Conservation (phyloP, 1,140 invertebrate genomes). For the Lordiphosa stackelbergi region DNA sequence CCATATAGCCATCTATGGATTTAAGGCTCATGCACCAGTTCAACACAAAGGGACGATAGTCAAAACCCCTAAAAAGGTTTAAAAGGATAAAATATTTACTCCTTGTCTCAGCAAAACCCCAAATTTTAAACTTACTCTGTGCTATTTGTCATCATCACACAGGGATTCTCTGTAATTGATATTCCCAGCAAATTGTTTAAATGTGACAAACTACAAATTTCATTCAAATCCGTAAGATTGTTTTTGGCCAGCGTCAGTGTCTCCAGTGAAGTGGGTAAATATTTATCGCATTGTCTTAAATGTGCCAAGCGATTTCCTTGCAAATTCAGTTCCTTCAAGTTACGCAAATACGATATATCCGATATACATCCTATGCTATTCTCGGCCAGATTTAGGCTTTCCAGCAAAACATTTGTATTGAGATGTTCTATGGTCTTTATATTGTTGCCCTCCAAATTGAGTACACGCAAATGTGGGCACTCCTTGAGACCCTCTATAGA, state of each 20-base stretch:
- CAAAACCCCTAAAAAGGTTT: conserved; percentile 88
- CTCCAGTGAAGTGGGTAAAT: conserved; percentile 85
- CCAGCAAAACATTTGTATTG: conserved; percentile 87
- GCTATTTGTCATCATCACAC: conserved; percentile 77
- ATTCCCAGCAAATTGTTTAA: conserved; percentile 87
- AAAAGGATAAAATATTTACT: too few relatives aligned
- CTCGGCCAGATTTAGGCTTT: conserved; percentile 90
- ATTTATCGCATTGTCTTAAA: conserved; percentile 88
- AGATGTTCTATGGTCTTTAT: conserved; percentile 91
- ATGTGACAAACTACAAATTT: conserved; percentile 88
- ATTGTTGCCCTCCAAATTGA: conserved; percentile 81
- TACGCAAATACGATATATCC: conserved; percentile 87
- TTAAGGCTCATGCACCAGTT: conserved; percentile 95
- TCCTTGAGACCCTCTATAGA: conserved; percentile 93
- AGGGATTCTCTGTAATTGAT: conserved; percentile 91
- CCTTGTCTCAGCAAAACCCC: too few relatives aligned
- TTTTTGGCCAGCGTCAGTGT: conserved; percentile 91
- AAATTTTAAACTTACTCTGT: conserved; percentile 29
- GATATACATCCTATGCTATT: conserved; percentile 91
- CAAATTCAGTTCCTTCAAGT: conserved; percentile 85
- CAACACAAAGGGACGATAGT: conserved; percentile 93
- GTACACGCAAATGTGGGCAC: conserved; percentile 85
- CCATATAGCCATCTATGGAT: conserved; percentile 91
- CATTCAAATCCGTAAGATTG: conserved; percentile 90
- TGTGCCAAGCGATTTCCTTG: conserved; percentile 91